phyloP scores from a whole-genome alignment of 2,888 invertebrate genomes.

The Platypus cylindrus region DNA sequence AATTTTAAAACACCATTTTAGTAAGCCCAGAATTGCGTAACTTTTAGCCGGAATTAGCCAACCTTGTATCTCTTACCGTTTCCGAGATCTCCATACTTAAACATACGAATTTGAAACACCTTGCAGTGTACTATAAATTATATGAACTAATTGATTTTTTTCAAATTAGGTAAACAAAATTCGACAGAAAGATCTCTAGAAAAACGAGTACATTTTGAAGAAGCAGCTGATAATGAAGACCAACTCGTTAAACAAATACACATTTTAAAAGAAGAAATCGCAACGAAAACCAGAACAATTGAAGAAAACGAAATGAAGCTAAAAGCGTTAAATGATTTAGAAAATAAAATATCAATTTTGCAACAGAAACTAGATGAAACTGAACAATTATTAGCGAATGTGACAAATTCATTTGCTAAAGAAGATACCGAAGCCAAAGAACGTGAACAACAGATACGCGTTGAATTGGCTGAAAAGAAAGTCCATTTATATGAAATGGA shows the following conservation, averaged over 20 bases:
- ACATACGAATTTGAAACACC: background rate
- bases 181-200: constrained; percentile 27
- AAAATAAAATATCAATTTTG: constrained; percentile 44
- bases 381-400: constrained; percentile 40
- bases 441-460: constrained; percentile 25
- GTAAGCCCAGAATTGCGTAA: no score
- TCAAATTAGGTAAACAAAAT: constrained; percentile 22
- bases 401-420: constrained; percentile 35
- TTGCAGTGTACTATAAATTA: constrained; percentile 1
- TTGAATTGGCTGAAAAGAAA: constrained; percentile 45
- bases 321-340: constrained; percentile 35
- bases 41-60: no score
- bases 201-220: constrained; percentile 39
- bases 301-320: constrained; percentile 47
- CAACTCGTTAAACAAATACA: constrained; percentile 31
- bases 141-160: constrained; percentile 3
- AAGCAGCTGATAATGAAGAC: constrained; percentile 28
- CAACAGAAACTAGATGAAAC: constrained; percentile 42
- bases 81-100: background rate
- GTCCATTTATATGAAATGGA: constrained; percentile 42
- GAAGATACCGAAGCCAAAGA: constrained; percentile 40
- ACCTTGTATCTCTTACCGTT: background rate
- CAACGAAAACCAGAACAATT: constrained; percentile 43
- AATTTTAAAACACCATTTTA: no score
- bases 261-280: constrained; percentile 42